Evolutionary conservation across 2,888 invertebrate species (phyloP), one percentile per base, ranked within the genome.

Genomic region (Acrobasis consociella): DNA sequence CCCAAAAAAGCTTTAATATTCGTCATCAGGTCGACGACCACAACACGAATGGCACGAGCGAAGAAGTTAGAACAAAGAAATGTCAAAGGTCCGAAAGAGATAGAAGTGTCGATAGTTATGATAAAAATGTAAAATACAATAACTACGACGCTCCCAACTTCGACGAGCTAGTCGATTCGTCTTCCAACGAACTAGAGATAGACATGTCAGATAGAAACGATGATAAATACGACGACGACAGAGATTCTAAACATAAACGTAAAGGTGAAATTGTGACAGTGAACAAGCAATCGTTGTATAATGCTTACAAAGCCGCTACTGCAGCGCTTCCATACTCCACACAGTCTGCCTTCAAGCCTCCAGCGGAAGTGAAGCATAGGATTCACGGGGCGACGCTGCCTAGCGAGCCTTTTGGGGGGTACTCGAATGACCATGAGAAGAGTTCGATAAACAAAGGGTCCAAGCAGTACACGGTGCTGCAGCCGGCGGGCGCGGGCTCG

Each of bases 391-490:
- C 85, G 5, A 83, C 82, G 62, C 85, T 88, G 56, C 91, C 93
- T 1, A 95, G 95, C n/a, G 95, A 96, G 69, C 96, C 96, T 8
- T 96, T 96, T 74, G 96, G 96, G 0, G 96, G 95, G 0, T 96
- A 95, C 76, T 95, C 95, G 13, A 91, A 93, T 42, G 93, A 80
- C 74, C 93, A 80, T 76, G 94, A 82, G 72, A 93, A 79, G 79
- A 84, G 83, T 67, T 77, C 83, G 7, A 72, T 80, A 63, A 80
- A 82, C 67, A 90, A 86, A 67, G 93, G 89, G 10, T 95, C 95
- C 66, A 97, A 97, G 87, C 97, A 97, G 83, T 97, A 97, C 81
- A 97, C 97, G 66, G 97, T 97, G 72, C 91, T 97, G 68, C 97
- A 97, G 85, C 97, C 97, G 0, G 97, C 97, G 11, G 96, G 95